These are phyloP conservation scores for Desoria tigrina DNA, from an alignment of 2,888 invertebrate species.

Conservation along the genomic window DNA sequence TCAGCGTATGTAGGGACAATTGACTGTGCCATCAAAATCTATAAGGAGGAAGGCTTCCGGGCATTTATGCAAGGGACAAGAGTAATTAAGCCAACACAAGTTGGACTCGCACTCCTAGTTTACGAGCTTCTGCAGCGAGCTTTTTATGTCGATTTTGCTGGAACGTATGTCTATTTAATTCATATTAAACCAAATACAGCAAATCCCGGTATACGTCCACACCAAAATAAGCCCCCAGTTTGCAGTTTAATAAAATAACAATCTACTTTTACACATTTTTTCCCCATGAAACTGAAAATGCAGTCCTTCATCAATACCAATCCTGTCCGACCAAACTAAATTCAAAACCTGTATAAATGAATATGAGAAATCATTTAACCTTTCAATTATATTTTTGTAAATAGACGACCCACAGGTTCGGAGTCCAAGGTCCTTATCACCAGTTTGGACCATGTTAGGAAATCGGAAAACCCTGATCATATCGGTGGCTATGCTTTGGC, in stretches of 20 bases:
- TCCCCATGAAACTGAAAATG: too few relatives aligned
- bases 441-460: conserved; percentile 51
- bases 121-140: conserved; percentile 64
- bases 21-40: conserved; percentile 61
- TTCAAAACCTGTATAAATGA: too few relatives aligned
- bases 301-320: too few relatives aligned
- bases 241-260: not conserved
- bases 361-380: not conserved
- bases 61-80: conserved; percentile 65
- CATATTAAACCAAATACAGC: too few relatives aligned
- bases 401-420: conserved; percentile 60
- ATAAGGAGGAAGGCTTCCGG: conserved; percentile 61
- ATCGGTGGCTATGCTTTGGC: conserved; percentile 64
- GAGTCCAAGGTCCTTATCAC: conserved; percentile 56
- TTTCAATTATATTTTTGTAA: not conserved
- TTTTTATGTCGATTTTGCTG: conserved; percentile 65
- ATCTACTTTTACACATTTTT: too few relatives aligned
- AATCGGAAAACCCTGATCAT: conserved; percentile 63
- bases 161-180: conserved; percentile 58
- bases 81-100: conserved; percentile 62
- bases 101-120: conserved; percentile 64
- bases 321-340: too few relatives aligned
- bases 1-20: conserved; percentile 63
- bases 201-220: not conserved
- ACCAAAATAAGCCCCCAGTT: not conserved